phyloP scores from a whole-genome alignment of 2,113 vertebrate species.

The Pseudopipra pipra region DNA sequence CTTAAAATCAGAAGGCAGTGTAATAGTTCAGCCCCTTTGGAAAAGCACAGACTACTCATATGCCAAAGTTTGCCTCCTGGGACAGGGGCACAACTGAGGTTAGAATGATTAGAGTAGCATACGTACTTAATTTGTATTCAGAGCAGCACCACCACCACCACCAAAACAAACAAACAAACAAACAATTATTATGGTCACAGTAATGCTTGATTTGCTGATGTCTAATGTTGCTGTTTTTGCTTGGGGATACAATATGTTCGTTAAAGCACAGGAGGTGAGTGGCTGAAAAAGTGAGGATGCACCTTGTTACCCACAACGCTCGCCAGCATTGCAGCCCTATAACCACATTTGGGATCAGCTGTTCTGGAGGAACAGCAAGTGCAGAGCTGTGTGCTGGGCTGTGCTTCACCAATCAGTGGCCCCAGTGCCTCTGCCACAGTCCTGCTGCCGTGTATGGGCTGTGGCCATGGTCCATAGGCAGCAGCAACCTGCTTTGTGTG shows the following conservation, averaged over 20 bases:
- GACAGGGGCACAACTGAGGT: neutral
- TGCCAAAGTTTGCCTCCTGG: neutral
- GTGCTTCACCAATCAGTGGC: neutral
- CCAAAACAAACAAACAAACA: neutral
- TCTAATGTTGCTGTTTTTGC: neutral
- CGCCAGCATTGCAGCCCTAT: fast-evolving
- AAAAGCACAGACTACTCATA: neutral
- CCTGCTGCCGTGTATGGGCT: neutral
- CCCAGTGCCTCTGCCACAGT: neutral
- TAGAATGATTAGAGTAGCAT: neutral
- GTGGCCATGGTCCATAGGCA: neutral
- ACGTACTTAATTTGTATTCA: neutral
- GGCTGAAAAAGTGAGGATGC: neutral
- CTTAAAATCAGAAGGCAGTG: neutral
- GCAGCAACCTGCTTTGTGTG: neutral
- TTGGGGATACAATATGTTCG: neutral
- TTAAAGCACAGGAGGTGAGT: neutral
- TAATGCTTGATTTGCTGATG: neutral
- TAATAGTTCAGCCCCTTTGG: neutral
- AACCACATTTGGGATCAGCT: neutral
- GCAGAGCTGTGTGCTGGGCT: neutral
- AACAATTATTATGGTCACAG: fast-evolving
- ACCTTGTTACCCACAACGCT: neutral
- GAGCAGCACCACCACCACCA: neutral
- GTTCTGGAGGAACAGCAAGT: neutral